Percentiles rank a stretch among this genome's conserved stretches.
Conservation (phyloP, 2,888 invertebrate species). For the Blastobasis lacticolella region DNA sequence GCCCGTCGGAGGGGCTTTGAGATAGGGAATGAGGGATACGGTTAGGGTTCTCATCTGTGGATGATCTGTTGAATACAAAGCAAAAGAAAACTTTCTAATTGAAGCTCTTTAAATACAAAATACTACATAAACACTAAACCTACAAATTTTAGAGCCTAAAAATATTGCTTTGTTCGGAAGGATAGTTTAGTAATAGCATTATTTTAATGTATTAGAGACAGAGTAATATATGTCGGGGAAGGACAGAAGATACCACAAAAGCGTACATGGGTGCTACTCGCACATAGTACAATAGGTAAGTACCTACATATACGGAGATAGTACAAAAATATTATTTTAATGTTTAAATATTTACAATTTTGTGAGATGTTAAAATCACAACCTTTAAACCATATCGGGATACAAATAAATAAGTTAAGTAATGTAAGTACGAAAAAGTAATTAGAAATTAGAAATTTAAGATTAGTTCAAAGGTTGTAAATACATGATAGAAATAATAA, state of each 20-base stretch:
- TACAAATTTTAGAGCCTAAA: slow-evolving; percentile 7
- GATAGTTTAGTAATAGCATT: slow-evolving; percentile 23
- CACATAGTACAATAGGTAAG: slow-evolving; percentile 7
- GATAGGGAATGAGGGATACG: slow-evolving; percentile 49
- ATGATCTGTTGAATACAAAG: slow-evolving; percentile 75
- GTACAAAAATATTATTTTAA: slow-evolving; percentile 1
- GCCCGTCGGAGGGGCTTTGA: slow-evolving; percentile 55
- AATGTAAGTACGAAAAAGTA: slow-evolving; percentile 21
- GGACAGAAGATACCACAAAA: slow-evolving; percentile 65
- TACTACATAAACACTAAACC: slow-evolving; percentile 7
- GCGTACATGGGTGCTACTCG: slow-evolving; percentile 24
- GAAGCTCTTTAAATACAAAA: slow-evolving; percentile 32
- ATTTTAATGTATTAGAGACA: slow-evolving; percentile 16
- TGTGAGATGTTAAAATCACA: slow-evolving; percentile 19
- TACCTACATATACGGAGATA: neutral
- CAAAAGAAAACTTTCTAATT: slow-evolving; percentile 66
- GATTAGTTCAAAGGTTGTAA: slow-evolving; percentile 45
- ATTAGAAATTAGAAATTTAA: slow-evolving; percentile 27
- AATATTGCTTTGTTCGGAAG: slow-evolving; percentile 11
- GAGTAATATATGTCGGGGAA: slow-evolving; percentile 13
- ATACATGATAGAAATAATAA: slow-evolving; percentile 2
- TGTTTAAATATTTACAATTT: slow-evolving; percentile 19
- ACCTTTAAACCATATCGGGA: slow-evolving; percentile 39
- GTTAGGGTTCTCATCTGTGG: slow-evolving; percentile 66
- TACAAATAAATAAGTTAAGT: slow-evolving; percentile 14